Evolutionary conservation across 2,888 invertebrate genomes (phyloP), one percentile per base, ranked within the genome.

Genomic region (Thecocarcelia acutangulata): DNA sequence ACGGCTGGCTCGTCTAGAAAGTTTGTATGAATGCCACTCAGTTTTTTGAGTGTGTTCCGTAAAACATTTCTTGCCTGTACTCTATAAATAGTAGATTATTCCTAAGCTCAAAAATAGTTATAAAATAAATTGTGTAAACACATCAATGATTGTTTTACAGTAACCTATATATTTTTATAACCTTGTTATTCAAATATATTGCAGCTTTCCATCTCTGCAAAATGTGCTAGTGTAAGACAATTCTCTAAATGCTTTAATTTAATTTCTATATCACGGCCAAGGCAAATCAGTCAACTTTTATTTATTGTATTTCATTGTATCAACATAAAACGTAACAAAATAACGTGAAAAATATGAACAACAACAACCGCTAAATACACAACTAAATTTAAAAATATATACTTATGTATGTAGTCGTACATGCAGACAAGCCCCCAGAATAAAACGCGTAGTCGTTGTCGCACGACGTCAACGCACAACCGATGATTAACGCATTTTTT

Each of bases 391-490:
- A 70, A 40, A 33, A 28, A 37, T 46, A 3, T 2, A n/a, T n/a
- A n/a, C n/a, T n/a, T n/a, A n/a, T n/a, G n/a, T n/a, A n/a, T n/a
- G n/a, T n/a, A n/a, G n/a, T n/a, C n/a, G n/a, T n/a, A n/a, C n/a
- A 13, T 42, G 42, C 11, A 58, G 82, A 64, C 82, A 75, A 78
- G 82, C 82, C 82, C 78, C 82, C 82, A 66, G 42, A 76, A 77
- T 59, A 28, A 48, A 46, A 48, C 52, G 69, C 59, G 59, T 74
- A 59, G 64, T 68, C 69, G 56, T 74, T 66, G 64, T 68, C 69
- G 56, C 33, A 37, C 78, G 44, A 75, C 77, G 40, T 28, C 69
- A 56, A 82, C 78, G 78, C 74, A 74, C 82, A 70, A 69, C 50
- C 9, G 15, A 63, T 68, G 76, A 61, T 81, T 74, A 74, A 82